Evolutionary conservation across 2,888 invertebrate species (phyloP), one percentile per base, ranked within the genome.

Genomic region (Eristalis pertinax): DNA sequence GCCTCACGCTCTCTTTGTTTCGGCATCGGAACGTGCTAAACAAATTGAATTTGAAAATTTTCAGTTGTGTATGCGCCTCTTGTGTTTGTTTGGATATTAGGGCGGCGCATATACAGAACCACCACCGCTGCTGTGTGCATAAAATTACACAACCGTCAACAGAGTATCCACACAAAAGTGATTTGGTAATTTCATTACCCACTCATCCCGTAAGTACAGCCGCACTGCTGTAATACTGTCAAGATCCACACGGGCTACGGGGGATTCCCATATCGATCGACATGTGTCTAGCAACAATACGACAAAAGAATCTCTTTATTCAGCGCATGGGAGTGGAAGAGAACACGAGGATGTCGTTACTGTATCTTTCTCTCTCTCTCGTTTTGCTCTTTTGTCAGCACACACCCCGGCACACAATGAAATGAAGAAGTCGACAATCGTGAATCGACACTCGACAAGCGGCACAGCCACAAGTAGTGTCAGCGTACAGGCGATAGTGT

Each of bases 101-200:
- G 29, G 41, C 41, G 43, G 56, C 60, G 58, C 58, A 67, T 38
- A 67, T 38, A 38, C 11, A 38, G 38, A 38, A 38, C 35, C 11
- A 38, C 26, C 26, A 32, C 29, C 29, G 4, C 32, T 32, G 32
- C 72, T 67, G 38, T 81, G 67, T 81, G 81, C 72, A 81, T 81
- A 73, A 85, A 73, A 85, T 85, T 82, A 69, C 76, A 77, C 81
- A 85, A n/a, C n/a, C n/a, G n/a, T n/a, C n/a, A n/a, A 70, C n/a
- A 58, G 41, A 65, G 38, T 58, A 68, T 69, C 38, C 38, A 64
- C 62, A 73, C 32, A 32, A 77, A 65, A 69, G 65, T 73, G 65
- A 56, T 81, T 82, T 78, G 68, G 73, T 82, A 77, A 81, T 85
- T 72, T 43, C 68, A 80, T 76, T 84, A 84, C 41, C 50, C 72